Conservation (phyloP, 2,113 vertebrate genomes). For the Pungitius pungitius region DNA sequence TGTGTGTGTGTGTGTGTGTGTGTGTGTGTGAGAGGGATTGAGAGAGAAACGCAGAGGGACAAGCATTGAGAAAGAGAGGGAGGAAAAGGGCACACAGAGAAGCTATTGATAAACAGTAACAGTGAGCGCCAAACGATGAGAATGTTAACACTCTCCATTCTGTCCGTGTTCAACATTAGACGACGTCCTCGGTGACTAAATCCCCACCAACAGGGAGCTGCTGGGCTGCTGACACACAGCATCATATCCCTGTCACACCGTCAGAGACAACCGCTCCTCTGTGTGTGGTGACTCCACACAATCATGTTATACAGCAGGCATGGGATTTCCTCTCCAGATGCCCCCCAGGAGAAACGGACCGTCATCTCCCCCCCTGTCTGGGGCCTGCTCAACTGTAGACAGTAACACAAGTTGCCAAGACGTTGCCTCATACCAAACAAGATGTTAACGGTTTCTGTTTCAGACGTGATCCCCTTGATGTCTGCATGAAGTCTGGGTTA, state of each 20-base stretch:
- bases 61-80: conserved; percentile 29
- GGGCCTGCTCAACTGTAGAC: conserved; percentile 17
- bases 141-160: conserved; percentile 64
- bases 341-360: conserved; percentile 38
- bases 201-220: conserved; percentile 32
- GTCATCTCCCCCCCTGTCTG: conserved; percentile 3
- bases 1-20: conserved; percentile 22
- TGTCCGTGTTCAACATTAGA: conserved; percentile 11
- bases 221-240: conserved; percentile 52
- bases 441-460: not conserved
- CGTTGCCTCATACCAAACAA: not conserved
- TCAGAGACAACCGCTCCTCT: conserved; percentile 31
- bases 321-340: conserved; percentile 49
- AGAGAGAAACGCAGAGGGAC: conserved; percentile 29
- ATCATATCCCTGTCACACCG: conserved; percentile 33
- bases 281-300: conserved; percentile 39
- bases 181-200: conserved; percentile 22
- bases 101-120: conserved; percentile 71
- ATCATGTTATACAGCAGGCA: conserved; percentile 35
- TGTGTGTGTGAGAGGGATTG: conserved; percentile 4
- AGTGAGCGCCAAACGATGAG: conserved; percentile 50
- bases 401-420: conserved; percentile 2
- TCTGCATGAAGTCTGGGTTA: not conserved
- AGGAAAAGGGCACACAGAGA: conserved; percentile 68
- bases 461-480: not conserved